Percentiles rank a stretch among this genome's conserved stretches.
phyloP scores from a whole-genome alignment of 2,888 invertebrate species.

The Megamerina dolium region DNA sequence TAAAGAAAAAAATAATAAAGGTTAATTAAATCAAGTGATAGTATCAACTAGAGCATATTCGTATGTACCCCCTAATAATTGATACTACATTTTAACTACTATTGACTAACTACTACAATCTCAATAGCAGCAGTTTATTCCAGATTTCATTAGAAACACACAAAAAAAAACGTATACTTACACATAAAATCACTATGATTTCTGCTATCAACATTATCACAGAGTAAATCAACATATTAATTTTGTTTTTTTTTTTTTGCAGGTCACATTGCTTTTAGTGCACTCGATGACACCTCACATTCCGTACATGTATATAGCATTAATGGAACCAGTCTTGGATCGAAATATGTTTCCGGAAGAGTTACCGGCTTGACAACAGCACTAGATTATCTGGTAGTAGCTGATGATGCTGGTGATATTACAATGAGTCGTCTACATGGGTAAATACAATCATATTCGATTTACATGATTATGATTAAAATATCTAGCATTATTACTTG shows the following conservation, averaged over 20 bases:
- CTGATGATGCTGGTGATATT: slow-evolving; percentile 53
- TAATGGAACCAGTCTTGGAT: slow-evolving; percentile 52
- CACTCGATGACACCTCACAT: slow-evolving; percentile 51
- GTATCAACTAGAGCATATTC: no score
- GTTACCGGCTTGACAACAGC: slow-evolving; percentile 51
- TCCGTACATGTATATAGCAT: slow-evolving; percentile 53
- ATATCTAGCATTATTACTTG: background rate
- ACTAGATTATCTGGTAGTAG: slow-evolving; percentile 51
- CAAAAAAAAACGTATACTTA: no score
- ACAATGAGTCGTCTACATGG: slow-evolving; percentile 52
- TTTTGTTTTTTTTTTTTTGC: slow-evolving; percentile 14
- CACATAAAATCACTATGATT: no score
- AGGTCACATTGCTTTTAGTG: slow-evolving; percentile 56
- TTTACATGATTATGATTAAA: background rate
- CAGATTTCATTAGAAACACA: no score
- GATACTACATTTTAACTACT: no score
- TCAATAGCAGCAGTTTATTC: no score
- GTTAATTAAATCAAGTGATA: no score
- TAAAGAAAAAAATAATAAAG: no score
- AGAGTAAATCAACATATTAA: no score
- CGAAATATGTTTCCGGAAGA: slow-evolving; percentile 51
- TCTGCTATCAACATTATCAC: no score
- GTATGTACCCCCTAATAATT: no score
- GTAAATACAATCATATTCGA: slow-evolving; percentile 32
- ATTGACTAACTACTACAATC: no score